These are phyloP conservation scores for Poecilobothrus nobilitatus DNA, from an alignment of 2,888 invertebrate species.

Conservation along the genomic window DNA sequence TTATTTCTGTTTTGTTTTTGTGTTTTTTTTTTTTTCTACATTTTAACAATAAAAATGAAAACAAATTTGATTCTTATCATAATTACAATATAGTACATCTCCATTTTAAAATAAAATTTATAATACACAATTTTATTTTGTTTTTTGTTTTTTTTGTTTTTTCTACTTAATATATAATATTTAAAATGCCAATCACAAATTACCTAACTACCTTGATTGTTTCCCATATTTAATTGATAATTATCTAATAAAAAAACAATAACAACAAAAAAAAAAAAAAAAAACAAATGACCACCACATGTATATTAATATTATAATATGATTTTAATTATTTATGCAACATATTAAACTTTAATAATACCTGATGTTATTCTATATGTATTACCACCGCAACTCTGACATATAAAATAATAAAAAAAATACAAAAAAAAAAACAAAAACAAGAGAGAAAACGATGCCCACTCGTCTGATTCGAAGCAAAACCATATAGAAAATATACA, in stretches of 20 bases:
- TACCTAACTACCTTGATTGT: constrained; percentile 1
- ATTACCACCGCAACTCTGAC: too few species aligned
- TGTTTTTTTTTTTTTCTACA: too few species aligned
- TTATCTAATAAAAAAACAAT: constrained; percentile 1
- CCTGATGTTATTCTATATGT: too few species aligned
- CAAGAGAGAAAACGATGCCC: neutral
- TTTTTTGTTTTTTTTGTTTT: too few species aligned
- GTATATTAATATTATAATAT: too few species aligned
- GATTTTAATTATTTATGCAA: constrained; percentile 4
- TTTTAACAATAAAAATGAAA: neutral
- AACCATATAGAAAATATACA: too few species aligned
- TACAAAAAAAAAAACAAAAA: neutral
- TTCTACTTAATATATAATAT: neutral
- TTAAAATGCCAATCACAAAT: neutral
- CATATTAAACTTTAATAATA: neutral
- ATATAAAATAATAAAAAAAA: too few species aligned
- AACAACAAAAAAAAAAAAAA: neutral
- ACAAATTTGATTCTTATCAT: neutral
- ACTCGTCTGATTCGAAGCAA: neutral
- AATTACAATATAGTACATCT: neutral
- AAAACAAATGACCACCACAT: neutral
- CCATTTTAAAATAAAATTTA: neutral
- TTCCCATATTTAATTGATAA: constrained; percentile 4
- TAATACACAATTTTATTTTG: too few species aligned
- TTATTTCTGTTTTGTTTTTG: too few species aligned